Evolutionary conservation across 2,888 invertebrate genomes (phyloP).

Genomic region (Acleris literana): DNA sequence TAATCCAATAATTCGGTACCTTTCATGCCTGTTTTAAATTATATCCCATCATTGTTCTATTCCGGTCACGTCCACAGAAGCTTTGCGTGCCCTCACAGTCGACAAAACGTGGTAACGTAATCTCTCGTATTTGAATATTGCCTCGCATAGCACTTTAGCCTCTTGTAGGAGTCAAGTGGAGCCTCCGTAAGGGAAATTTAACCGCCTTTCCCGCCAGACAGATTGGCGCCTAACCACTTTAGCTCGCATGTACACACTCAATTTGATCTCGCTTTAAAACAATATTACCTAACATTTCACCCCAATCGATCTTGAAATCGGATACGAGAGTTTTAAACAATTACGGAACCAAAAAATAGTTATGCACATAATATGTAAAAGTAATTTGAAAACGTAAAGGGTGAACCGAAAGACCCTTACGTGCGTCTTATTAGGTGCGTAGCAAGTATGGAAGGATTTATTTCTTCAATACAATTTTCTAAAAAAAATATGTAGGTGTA

Average conservation of each 20-base stretch:
- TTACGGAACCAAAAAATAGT: not conserved
- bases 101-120: constrained; percentile 33
- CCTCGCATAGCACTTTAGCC: constrained; percentile 24
- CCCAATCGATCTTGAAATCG: constrained; percentile 10
- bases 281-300: constrained; percentile 21
- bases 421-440: too few species aligned
- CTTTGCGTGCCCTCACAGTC: constrained; percentile 19
- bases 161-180: constrained; percentile 23
- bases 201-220: constrained; percentile 39
- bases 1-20: constrained; percentile 4
- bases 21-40: constrained; percentile 14
- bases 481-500: not conserved
- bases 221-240: constrained; percentile 43
- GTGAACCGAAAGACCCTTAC: too few species aligned
- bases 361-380: not conserved
- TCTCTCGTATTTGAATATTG: constrained; percentile 30
- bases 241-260: constrained; percentile 20
- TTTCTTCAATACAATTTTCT: too few species aligned
- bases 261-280: constrained; percentile 32
- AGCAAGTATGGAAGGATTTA: too few species aligned
- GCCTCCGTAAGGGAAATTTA: constrained; percentile 25
- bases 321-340: not conserved
- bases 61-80: constrained; percentile 23
- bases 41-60: constrained; percentile 8
- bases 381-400: not conserved